Evolutionary conservation across 2,113 vertebrate genomes (phyloP).

Genomic region (Scophthalmus maximus): DNA sequence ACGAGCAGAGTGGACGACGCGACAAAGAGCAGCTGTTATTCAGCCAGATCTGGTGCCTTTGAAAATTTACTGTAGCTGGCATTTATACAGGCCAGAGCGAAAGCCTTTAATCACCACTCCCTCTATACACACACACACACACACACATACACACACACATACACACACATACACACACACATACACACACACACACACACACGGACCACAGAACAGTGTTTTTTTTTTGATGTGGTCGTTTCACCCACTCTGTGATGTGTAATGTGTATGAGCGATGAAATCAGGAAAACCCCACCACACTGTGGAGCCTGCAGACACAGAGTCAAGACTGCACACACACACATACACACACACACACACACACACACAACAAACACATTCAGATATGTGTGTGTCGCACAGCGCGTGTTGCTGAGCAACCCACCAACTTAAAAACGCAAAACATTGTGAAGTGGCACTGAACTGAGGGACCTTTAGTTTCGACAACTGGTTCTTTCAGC

Average conservation of each 20-base stretch:
- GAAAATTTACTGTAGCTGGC: constrained; percentile 13
- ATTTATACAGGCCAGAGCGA: constrained; percentile 19
- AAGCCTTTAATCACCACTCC: constrained; percentile 44
- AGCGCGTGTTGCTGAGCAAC: background rate
- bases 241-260: constrained; percentile 16
- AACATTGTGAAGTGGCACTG: constrained; percentile 33
- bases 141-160: background rate
- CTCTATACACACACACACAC: background rate
- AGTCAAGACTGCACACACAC: constrained; percentile 10
- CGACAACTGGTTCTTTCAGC: background rate
- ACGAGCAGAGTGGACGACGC: constrained; percentile 24
- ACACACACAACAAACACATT: constrained; percentile 10
- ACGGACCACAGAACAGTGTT: constrained; percentile 15
- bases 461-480: constrained; percentile 23
- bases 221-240: constrained; percentile 8
- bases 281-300: constrained; percentile 32
- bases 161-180: constrained; percentile 3
- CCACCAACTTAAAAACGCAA: background rate
- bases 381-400: background rate
- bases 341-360: background rate
- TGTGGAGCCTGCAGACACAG: constrained; percentile 9
- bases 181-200: background rate
- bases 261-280: constrained; percentile 32
- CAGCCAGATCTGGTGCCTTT: constrained; percentile 8
- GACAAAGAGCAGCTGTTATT: constrained; percentile 44